Conservation (phyloP, 2,113 vertebrate species). For the Sinocyclocheilus anshuiensis region DNA sequence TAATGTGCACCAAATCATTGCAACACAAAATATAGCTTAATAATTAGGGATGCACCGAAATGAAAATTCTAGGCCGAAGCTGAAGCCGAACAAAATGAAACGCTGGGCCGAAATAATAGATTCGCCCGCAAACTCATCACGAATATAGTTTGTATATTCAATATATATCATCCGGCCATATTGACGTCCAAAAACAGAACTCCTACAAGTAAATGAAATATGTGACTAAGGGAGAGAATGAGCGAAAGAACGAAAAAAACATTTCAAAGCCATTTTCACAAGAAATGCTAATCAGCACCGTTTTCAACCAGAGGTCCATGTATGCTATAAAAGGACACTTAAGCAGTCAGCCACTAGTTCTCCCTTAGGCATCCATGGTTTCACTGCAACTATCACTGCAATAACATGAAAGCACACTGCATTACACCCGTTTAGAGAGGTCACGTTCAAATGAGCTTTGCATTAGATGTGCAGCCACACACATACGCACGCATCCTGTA, state of each 20-base stretch:
- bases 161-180: neutral
- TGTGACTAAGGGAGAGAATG: conserved; percentile 55
- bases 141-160: neutral
- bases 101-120: no score
- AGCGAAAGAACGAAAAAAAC: conserved; percentile 50
- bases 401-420: conserved; percentile 56
- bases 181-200: conserved; percentile 73
- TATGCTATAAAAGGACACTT: conserved; percentile 66
- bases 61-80: no score
- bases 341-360: conserved; percentile 57
- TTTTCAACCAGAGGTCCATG: conserved; percentile 67
- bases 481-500: conserved; percentile 33
- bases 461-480: conserved; percentile 33
- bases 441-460: conserved; percentile 62
- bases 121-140: neutral
- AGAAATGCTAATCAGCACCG: conserved; percentile 68
- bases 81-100: no score
- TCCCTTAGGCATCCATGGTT: conserved; percentile 64
- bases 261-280: conserved; percentile 69
- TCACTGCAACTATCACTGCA: conserved; percentile 60
- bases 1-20: neutral
- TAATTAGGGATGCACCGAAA: no score
- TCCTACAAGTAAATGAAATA: conserved; percentile 73
- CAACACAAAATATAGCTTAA: neutral
- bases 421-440: conserved; percentile 62